These are phyloP conservation scores for Rhinogobius similis DNA, from an alignment of 2,113 vertebrate species.

Conservation along the genomic window DNA sequence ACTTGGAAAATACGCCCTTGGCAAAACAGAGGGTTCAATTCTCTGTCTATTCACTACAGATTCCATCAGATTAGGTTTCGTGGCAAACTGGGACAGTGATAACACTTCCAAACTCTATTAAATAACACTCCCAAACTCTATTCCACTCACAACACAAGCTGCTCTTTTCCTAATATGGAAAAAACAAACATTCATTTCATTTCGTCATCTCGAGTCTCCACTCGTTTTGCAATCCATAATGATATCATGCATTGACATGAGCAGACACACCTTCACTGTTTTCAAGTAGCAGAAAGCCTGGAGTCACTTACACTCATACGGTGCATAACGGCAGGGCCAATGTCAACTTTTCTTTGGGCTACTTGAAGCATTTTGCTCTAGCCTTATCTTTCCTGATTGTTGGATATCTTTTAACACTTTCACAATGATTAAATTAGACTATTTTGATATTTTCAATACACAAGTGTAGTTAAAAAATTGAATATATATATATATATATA, in stretches of 20 bases:
- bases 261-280: slow-evolving; percentile 66
- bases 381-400: slow-evolving; percentile 21
- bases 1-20: slow-evolving; percentile 1
- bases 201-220: slow-evolving; percentile 48
- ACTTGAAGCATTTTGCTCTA: background rate
- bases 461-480: background rate
- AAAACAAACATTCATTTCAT: slow-evolving; percentile 35
- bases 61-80: slow-evolving; percentile 28
- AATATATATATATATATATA: too few species aligned
- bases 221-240: slow-evolving; percentile 60
- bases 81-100: slow-evolving; percentile 15
- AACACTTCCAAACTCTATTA: background rate
- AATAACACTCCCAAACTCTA: slow-evolving; percentile 9
- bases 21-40: slow-evolving; percentile 16
- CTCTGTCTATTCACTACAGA: slow-evolving; percentile 9
- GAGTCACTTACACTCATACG: slow-evolving; percentile 9
- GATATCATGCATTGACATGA: slow-evolving; percentile 67
- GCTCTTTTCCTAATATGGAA: slow-evolving; percentile 58
- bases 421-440: slow-evolving; percentile 19
- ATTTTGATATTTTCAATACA: background rate
- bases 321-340: slow-evolving; percentile 19
- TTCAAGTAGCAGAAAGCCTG: slow-evolving; percentile 25
- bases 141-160: slow-evolving; percentile 6
- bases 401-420: slow-evolving; percentile 41
- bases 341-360: background rate